phyloP scores from a whole-genome alignment of 2,113 vertebrate species.

The Pterophyllum scalare region DNA sequence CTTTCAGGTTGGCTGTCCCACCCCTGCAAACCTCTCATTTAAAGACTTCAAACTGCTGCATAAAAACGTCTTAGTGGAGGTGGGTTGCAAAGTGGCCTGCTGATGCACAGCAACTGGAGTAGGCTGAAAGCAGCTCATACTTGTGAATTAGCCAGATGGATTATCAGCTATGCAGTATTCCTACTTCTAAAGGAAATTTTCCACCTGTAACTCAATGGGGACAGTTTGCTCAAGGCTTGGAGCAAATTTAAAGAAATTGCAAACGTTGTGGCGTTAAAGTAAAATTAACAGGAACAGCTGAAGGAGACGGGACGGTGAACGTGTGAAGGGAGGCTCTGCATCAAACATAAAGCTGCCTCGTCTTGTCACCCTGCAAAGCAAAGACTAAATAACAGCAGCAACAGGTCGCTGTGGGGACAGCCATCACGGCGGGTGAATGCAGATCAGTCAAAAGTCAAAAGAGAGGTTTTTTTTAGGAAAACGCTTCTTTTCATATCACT shows the following conservation, averaged over 20 bases:
- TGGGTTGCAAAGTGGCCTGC: neutral
- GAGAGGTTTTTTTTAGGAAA: neutral
- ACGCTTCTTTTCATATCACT: neutral
- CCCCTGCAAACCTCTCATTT: neutral
- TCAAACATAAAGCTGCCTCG: neutral
- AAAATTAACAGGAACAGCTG: neutral
- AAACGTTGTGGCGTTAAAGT: too few relatives aligned
- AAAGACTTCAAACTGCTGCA: rapidly evolving
- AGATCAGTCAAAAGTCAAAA: neutral
- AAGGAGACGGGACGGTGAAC: neutral
- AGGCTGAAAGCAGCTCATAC: neutral
- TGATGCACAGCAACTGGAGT: neutral
- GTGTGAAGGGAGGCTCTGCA: neutral
- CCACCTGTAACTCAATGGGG: neutral
- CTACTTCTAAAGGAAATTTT: neutral
- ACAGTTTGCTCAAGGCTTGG: neutral
- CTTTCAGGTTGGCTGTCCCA: neutral
- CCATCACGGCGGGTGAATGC: neutral
- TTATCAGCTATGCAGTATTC: neutral
- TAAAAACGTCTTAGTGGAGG: neutral
- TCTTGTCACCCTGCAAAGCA: rapidly evolving
- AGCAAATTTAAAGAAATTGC: neutral
- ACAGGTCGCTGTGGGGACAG: neutral
- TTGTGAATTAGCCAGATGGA: neutral
- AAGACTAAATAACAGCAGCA: neutral